Percentiles rank a stretch among this genome's conserved stretches.
phyloP scores from a whole-genome alignment of 53 echinoderm and acorn worm genomes.

The Crossaster papposus region DNA sequence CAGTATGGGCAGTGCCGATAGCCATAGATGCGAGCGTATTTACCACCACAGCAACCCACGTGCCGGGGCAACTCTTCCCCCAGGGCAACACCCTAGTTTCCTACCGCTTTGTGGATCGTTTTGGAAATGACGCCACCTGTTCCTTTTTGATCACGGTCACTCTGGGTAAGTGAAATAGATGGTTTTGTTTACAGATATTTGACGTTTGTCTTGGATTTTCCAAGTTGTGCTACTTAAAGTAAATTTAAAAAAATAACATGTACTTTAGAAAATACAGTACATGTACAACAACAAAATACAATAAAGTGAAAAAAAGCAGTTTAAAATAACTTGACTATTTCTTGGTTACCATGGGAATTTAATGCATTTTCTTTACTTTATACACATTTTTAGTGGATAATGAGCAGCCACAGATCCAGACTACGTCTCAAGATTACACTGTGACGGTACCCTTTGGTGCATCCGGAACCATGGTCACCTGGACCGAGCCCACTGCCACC shows the following conservation, averaged over 20 bases:
- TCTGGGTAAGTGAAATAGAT: conserved; percentile 68
- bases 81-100: conserved; percentile 61
- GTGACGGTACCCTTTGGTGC: conserved; percentile 55
- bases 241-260: too few relatives aligned
- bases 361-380: neutral
- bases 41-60: conserved; percentile 46
- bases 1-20: conserved; percentile 69
- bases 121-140: conserved; percentile 65
- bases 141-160: conserved; percentile 64
- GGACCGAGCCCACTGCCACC: conserved; percentile 63
- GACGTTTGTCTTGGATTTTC: too few relatives aligned
- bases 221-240: too few relatives aligned
- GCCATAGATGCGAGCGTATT: conserved; percentile 58
- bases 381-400: conserved; percentile 51
- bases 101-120: conserved; percentile 64
- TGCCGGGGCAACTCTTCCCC: conserved; percentile 55
- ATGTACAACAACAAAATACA: too few relatives aligned
- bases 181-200: too few relatives aligned
- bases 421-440: conserved; percentile 7
- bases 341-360: neutral
- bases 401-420: conserved; percentile 47
- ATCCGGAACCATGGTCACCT: conserved; percentile 45
- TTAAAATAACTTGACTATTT: too few relatives aligned
- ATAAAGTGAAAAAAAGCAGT: too few relatives aligned
- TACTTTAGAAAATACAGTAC: too few relatives aligned